Conservation (phyloP, 23 tunicate genomes). For the Styela clava region DNA sequence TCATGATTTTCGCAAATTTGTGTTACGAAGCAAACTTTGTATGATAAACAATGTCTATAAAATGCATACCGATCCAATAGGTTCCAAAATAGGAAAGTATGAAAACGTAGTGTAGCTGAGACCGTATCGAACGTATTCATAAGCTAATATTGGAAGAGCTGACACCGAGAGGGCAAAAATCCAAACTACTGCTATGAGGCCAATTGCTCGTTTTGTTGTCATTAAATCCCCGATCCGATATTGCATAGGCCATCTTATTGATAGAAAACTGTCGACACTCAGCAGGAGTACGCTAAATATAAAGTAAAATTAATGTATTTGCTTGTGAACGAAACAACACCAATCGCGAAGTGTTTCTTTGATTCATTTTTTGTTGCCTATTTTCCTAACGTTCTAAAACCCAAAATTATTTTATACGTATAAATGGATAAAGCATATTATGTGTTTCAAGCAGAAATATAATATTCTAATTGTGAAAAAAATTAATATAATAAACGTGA, state of each 20-base stretch:
- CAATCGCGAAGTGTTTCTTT: not conserved
- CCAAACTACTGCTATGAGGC: constrained; percentile 43
- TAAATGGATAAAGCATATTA: too few species aligned
- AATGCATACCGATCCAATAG: constrained; percentile 50
- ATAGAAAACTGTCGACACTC: constrained; percentile 71
- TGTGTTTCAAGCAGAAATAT: too few species aligned
- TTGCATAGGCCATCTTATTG: constrained; percentile 78
- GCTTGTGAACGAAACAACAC: not conserved
- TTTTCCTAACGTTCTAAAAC: not conserved
- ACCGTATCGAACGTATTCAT: constrained; percentile 38
- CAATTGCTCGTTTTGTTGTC: constrained; percentile 43
- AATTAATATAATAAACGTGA: too few species aligned
- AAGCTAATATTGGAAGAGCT: constrained; percentile 38
- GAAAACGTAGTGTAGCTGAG: constrained; percentile 42
- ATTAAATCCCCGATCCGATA: constrained; percentile 88
- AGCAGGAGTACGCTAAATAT: constrained; percentile 59
- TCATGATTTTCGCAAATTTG: too few species aligned
- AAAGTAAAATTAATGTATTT: too few species aligned
- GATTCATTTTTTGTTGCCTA: not conserved
- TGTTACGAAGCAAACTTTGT: too few species aligned
- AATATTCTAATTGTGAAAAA: too few species aligned
- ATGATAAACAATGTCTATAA: too few species aligned
- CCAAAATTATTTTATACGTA: too few species aligned
- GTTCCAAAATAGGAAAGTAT: constrained; percentile 54
- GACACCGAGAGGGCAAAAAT: constrained; percentile 48